These are phyloP conservation scores for Pherbina coryleti DNA, from an alignment of 2,888 invertebrate genomes.

Conservation along the genomic window DNA sequence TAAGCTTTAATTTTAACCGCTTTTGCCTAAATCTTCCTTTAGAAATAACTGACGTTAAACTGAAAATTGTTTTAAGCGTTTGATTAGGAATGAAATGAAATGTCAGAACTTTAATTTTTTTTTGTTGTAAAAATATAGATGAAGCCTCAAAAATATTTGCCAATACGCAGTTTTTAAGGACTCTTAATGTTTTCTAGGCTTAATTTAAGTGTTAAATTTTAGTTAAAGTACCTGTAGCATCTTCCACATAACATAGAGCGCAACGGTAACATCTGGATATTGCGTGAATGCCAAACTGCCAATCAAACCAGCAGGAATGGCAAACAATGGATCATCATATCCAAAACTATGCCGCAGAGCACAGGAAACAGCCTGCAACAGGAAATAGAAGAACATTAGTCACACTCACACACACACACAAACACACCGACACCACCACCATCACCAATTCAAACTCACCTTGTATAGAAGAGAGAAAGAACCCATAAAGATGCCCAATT, in stretches of 20 bases:
- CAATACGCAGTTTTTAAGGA: too few species aligned
- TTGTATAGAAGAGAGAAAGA: constrained; percentile 78
- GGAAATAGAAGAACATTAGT: too few species aligned
- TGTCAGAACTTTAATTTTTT: too few species aligned
- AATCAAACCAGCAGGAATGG: constrained; percentile 78
- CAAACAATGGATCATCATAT: constrained; percentile 75
- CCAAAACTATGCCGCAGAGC: constrained; percentile 74
- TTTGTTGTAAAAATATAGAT: too few species aligned
- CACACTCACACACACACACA: not conserved
- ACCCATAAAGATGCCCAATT: constrained; percentile 78
- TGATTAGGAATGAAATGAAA: too few species aligned
- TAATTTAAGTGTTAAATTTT: not conserved
- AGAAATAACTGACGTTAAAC: too few species aligned
- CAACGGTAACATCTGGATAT: constrained; percentile 82
- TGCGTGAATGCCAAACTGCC: constrained; percentile 79
- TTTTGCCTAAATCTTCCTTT: too few species aligned
- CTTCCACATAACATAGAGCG: constrained; percentile 88
- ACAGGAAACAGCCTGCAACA: constrained; percentile 76
- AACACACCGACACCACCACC: too few species aligned
- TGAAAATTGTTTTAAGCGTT: too few species aligned
- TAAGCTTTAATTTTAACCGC: too few species aligned
- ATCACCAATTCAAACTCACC: constrained; percentile 69
- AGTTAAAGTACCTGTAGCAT: constrained; percentile 76
- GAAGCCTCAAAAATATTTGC: too few species aligned
- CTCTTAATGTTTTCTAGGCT: too few species aligned